Percentiles rank a stretch among this genome's conserved stretches.
These are phyloP conservation scores for Phortica magna DNA, from an alignment of 2,888 invertebrate species.

Conservation along the genomic window DNA sequence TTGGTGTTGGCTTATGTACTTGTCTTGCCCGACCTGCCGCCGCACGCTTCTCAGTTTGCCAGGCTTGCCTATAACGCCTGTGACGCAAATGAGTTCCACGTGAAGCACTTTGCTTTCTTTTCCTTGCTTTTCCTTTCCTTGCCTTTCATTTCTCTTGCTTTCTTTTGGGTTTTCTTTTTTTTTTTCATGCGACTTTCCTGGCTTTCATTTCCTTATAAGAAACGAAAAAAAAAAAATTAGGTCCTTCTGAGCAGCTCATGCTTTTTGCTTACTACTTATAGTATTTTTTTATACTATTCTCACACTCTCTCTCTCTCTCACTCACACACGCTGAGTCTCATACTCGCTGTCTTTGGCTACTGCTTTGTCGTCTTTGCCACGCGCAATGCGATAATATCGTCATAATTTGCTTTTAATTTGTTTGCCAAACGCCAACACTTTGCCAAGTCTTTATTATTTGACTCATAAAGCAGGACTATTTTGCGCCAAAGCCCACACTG, in stretches of 20 bases:
- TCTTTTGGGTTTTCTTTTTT: conserved; percentile 9
- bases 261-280: too few relatives aligned
- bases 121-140: background rate
- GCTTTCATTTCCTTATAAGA: background rate
- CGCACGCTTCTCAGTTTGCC: conserved; percentile 52
- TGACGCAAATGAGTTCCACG: conserved; percentile 32
- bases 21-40: conserved; percentile 8
- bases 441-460: conserved; percentile 51
- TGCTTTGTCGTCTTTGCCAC: conserved; percentile 31
- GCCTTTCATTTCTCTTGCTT: background rate
- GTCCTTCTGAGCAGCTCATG: too few relatives aligned
- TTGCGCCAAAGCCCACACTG: background rate
- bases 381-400: conserved; percentile 49
- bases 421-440: conserved; percentile 73
- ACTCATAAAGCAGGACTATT: conserved; percentile 39
- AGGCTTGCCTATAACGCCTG: background rate
- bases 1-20: background rate
- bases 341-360: conserved; percentile 42
- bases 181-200: background rate
- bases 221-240: too few relatives aligned
- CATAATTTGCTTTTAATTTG: conserved; percentile 72
- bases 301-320: background rate
- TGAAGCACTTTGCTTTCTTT: background rate
- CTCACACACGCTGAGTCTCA: background rate
- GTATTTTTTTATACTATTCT: background rate